A percentile compares a stretch with the other conserved stretches of the same genome.
Conservation (phyloP, 2,113 vertebrate species). For the Ginglymostoma cirratum region DNA sequence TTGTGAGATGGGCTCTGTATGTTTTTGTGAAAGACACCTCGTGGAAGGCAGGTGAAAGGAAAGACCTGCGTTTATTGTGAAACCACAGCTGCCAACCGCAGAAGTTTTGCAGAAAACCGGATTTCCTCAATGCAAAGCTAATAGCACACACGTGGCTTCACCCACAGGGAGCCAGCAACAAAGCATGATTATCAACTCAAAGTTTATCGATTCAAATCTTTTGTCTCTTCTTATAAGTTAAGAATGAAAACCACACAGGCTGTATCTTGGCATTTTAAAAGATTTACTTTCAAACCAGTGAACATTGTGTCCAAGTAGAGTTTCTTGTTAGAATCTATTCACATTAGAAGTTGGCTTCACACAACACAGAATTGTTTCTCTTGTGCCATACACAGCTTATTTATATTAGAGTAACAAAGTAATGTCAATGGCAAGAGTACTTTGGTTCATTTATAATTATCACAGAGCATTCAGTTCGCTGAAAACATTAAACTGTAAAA, state of each 20-base stretch:
- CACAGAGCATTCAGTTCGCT: not conserved
- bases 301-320: not conserved
- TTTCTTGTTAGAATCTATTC: not conserved
- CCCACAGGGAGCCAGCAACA: not conserved
- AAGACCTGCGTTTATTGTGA: conserved; percentile 24
- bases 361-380: not conserved
- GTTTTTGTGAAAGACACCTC: not conserved
- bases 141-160: not conserved
- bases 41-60: conserved; percentile 21
- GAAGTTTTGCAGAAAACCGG: conserved; percentile 5
- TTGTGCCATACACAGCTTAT: not conserved
- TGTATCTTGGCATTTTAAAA: not conserved
- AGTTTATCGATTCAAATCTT: not conserved
- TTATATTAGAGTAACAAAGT: not conserved
- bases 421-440: not conserved
- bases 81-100: not conserved
- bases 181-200: not conserved
- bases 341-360: not conserved
- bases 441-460: not conserved
- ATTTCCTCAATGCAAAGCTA: conserved; percentile 9
- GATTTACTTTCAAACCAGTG: not conserved
- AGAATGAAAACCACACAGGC: not conserved
- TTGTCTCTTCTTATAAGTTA: not conserved
- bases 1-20: not conserved
- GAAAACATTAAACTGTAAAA: not conserved